These are phyloP conservation scores for Zoanthus gigantus DNA, from an alignment of 92 coral and sea anemone species.

Conservation along the genomic window DNA sequence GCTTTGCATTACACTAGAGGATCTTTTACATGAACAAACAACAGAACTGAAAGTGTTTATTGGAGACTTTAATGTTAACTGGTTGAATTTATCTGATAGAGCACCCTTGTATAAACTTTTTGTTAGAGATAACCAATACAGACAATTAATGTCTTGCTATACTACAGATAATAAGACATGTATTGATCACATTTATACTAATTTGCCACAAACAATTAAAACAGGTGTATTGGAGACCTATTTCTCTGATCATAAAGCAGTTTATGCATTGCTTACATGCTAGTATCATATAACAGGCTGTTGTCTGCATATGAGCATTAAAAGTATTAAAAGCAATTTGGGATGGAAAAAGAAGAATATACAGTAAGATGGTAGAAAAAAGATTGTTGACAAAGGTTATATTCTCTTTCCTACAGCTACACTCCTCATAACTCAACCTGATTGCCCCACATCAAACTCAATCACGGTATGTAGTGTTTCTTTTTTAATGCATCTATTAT, in stretches of 20 bases:
- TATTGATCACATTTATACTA: conserved; percentile 9
- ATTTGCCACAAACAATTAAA: conserved; percentile 7
- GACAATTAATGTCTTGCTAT: conserved; percentile 7
- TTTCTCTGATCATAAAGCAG: conserved; percentile 14
- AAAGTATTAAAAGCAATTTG: conserved; percentile 8
- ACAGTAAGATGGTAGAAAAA: conserved; percentile 13
- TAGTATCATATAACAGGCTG: conserved; percentile 11
- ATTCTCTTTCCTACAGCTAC: conserved; percentile 13
- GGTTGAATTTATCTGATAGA: conserved; percentile 6
- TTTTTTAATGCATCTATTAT: conserved; percentile 4
- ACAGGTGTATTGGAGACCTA: conserved; percentile 10
- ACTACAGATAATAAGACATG: conserved; percentile 13
- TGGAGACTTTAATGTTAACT: conserved; percentile 3
- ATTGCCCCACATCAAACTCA: conserved; percentile 9
- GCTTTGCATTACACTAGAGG: conserved; percentile 1
- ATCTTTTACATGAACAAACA: not conserved
- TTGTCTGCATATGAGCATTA: conserved; percentile 5
- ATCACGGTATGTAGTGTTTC: conserved; percentile 12
- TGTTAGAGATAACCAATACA: conserved; percentile 6
- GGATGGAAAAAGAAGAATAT: conserved; percentile 1
- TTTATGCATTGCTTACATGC: conserved; percentile 8
- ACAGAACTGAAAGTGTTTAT: conserved; percentile 3
- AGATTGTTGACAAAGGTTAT: conserved; percentile 10
- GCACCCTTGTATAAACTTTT: conserved; percentile 1
- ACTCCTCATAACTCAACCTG: conserved; percentile 16